These are phyloP conservation scores for Neuroterus valhalla DNA, from an alignment of 1,140 invertebrate genomes.

Conservation along the genomic window DNA sequence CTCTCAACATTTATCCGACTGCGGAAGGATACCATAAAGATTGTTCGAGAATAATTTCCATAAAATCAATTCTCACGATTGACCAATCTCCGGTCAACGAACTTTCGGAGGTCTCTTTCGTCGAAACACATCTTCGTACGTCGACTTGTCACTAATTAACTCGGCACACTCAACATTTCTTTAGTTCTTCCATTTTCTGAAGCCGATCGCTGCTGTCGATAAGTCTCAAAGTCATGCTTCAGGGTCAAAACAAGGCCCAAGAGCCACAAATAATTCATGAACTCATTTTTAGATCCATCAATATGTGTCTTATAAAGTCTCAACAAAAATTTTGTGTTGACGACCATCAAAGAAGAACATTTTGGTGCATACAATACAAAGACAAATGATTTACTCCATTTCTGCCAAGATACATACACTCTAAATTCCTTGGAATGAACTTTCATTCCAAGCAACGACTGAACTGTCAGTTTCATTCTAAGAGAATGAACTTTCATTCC, in stretches of 20 bases:
- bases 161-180: neutral
- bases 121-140: neutral
- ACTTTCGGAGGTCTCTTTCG: slow-evolving; percentile 7
- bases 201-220: slow-evolving; percentile 10
- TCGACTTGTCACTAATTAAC: slow-evolving; percentile 25
- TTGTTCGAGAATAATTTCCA: too few relatives aligned
- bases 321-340: neutral
- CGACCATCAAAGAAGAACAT: too few relatives aligned
- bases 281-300: neutral
- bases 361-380: too few relatives aligned
- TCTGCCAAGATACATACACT: too few relatives aligned
- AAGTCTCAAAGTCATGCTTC: slow-evolving; percentile 2
- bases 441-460: too few relatives aligned
- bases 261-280: neutral
- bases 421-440: too few relatives aligned
- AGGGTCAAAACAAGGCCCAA: slow-evolving; percentile 5
- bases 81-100: slow-evolving; percentile 4
- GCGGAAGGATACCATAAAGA: too few relatives aligned
- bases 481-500: too few relatives aligned
- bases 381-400: too few relatives aligned
- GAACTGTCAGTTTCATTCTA: too few relatives aligned
- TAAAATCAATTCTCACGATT: neutral
- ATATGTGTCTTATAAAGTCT: neutral
- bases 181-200: neutral
- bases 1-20: too few relatives aligned